These are phyloP conservation scores for Atherinomorus stipes DNA, from an alignment of 2,113 vertebrate genomes.

Conservation along the genomic window DNA sequence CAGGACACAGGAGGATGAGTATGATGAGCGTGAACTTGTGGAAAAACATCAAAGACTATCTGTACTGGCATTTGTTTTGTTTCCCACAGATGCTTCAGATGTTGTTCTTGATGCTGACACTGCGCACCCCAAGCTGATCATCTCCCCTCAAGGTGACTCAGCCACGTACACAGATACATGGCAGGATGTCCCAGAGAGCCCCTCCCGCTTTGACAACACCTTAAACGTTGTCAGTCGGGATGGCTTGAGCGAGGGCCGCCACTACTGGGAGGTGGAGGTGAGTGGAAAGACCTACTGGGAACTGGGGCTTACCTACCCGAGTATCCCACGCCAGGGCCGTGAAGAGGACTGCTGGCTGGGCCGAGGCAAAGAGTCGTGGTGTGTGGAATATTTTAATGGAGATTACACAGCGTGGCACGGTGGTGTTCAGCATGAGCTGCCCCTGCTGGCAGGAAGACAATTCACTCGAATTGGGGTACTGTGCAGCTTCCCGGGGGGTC, in stretches of 20 bases:
- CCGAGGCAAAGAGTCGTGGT: constrained; percentile 73
- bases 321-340: background rate
- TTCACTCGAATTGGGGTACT: constrained; percentile 81
- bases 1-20: background rate
- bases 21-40: background rate
- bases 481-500: constrained; percentile 82
- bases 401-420: constrained; percentile 80
- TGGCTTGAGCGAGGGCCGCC: constrained; percentile 75
- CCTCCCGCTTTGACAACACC: constrained; percentile 54
- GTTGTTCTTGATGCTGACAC: constrained; percentile 69
- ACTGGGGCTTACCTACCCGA: background rate
- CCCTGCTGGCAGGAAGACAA: constrained; percentile 47
- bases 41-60: background rate
- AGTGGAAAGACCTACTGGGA: background rate
- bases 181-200: constrained; percentile 79
- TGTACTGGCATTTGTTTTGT: background rate
- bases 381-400: constrained; percentile 84
- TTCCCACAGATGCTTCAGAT: constrained; percentile 61
- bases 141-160: constrained; percentile 65
- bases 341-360: background rate
- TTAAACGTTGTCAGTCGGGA: constrained; percentile 72
- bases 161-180: constrained; percentile 72
- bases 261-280: background rate
- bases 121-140: constrained; percentile 73
- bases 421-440: constrained; percentile 50